Evolutionary conservation across 2,888 invertebrate species (phyloP).

Genomic region (Hofmannophila pseudospretella): DNA sequence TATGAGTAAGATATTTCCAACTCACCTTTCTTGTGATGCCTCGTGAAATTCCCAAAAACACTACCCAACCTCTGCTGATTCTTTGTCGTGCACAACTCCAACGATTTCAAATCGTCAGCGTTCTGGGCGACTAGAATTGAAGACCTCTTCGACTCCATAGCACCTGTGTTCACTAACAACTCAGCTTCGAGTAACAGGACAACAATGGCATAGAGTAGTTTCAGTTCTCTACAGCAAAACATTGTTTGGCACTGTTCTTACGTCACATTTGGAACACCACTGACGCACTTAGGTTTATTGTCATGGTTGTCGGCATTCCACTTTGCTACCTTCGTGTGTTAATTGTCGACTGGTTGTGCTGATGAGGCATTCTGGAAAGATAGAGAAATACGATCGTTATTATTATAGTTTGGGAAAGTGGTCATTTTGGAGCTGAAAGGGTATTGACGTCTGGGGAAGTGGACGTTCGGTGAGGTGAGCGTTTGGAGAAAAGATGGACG

Average conservation of each 20-base stretch:
- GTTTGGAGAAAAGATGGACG: no score
- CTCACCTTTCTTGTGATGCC: conserved; percentile 70
- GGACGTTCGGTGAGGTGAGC: no score
- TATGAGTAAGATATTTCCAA: no score
- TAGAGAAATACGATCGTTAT: no score
- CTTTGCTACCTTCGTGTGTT: conserved; percentile 39
- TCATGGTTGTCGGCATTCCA: conserved; percentile 50
- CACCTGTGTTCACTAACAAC: conserved; percentile 60
- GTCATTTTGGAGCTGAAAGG: no score
- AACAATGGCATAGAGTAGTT: conserved; percentile 66
- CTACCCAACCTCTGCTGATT: conserved; percentile 68
- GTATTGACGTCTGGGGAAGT: no score
- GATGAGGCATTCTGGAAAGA: conserved; percentile 53
- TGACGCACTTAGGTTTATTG: conserved; percentile 65
- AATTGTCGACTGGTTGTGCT: conserved; percentile 10
- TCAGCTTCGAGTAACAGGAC: conserved; percentile 65
- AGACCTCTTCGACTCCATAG: conserved; percentile 68
- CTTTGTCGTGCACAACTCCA: conserved; percentile 60
- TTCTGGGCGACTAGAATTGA: conserved; percentile 61
- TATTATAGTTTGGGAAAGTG: no score
- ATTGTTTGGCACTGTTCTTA: conserved; percentile 67
- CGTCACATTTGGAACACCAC: conserved; percentile 55
- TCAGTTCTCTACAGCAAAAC: conserved; percentile 70
- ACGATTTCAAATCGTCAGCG: conserved; percentile 59
- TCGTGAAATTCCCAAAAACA: conserved; percentile 68